These are phyloP conservation scores for Diplazon laetatorius DNA, from an alignment of 2,888 invertebrate species.

Conservation along the genomic window DNA sequence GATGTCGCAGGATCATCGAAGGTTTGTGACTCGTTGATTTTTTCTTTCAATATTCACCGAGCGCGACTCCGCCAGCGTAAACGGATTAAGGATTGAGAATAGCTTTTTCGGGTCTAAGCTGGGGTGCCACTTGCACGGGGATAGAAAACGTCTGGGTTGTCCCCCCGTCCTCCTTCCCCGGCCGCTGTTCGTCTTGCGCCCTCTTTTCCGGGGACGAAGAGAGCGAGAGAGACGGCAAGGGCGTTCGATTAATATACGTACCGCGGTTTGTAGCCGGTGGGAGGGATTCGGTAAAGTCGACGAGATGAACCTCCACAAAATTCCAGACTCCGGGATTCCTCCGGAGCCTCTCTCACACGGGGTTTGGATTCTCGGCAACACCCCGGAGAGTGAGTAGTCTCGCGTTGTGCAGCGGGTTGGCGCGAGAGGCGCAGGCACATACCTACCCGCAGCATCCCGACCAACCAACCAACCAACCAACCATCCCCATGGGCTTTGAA, in stretches of 20 bases:
- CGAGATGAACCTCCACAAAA: background rate
- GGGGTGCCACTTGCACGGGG: slow-evolving; percentile 47
- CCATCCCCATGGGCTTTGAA: slow-evolving; percentile 78
- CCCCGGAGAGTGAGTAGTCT: background rate
- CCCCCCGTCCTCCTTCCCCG: slow-evolving; percentile 8
- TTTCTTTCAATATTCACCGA: slow-evolving; percentile 78
- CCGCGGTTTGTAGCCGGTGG: slow-evolving; percentile 69
- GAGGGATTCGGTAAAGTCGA: slow-evolving; percentile 65
- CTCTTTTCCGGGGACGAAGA: slow-evolving; percentile 50
- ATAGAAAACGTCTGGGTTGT: slow-evolving; percentile 41
- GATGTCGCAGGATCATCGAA: slow-evolving; percentile 18
- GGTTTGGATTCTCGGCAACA: background rate
- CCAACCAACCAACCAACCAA: slow-evolving; percentile 26
- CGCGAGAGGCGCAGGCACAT: background rate
- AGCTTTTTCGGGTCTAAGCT: slow-evolving; percentile 74
- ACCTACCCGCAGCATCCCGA: slow-evolving; percentile 10
- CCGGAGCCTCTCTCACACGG: slow-evolving; percentile 2
- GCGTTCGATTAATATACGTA: slow-evolving; percentile 76
- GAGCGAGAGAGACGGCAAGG: slow-evolving; percentile 41
- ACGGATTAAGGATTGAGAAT: slow-evolving; percentile 77
- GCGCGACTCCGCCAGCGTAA: slow-evolving; percentile 73
- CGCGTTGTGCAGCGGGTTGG: slow-evolving; percentile 6
- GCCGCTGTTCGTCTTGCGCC: background rate
- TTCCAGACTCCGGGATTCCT: slow-evolving; percentile 5
- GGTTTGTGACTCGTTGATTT: slow-evolving; percentile 67